Conservation (phyloP, 2,888 invertebrate species). For the Pristionchus exspectatus region DNA sequence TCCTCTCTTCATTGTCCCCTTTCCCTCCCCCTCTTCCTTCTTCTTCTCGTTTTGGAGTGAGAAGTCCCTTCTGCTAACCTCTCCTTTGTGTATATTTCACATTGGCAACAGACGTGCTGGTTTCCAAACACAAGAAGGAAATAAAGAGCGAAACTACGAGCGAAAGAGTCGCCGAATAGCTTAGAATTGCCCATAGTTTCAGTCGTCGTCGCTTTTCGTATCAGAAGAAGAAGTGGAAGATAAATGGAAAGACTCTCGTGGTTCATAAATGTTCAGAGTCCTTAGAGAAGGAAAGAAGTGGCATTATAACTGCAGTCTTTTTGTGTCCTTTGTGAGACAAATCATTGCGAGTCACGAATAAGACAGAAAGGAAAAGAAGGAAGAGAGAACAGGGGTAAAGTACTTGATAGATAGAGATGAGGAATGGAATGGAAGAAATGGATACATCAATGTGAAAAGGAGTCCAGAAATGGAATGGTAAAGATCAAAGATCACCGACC, state of each 20-base stretch:
- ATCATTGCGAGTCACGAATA: constrained; percentile 29
- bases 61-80: constrained; percentile 17
- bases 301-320: constrained; percentile 34
- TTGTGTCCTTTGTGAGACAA: constrained; percentile 32
- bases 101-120: neutral
- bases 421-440: neutral
- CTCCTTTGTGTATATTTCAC: constrained; percentile 48
- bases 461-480: neutral
- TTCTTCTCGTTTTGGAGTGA: neutral
- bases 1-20: constrained; percentile 15
- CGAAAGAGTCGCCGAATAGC: neutral
- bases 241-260: neutral
- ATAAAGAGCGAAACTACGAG: neutral
- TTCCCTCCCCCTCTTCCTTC: constrained; percentile 1
- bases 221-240: neutral
- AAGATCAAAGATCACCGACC: constrained; percentile 61
- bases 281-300: neutral
- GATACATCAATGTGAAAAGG: neutral
- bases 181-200: neutral
- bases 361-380: neutral
- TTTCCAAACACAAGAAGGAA: constrained; percentile 3
- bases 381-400: constrained; percentile 8
- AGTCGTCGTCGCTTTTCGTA: neutral
- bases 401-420: neutral
- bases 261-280: constrained; percentile 21